Evolutionary conservation across 35 echinoderm and acorn worm species (phyloP).

Genomic region (Lytechinus variegatus): DNA sequence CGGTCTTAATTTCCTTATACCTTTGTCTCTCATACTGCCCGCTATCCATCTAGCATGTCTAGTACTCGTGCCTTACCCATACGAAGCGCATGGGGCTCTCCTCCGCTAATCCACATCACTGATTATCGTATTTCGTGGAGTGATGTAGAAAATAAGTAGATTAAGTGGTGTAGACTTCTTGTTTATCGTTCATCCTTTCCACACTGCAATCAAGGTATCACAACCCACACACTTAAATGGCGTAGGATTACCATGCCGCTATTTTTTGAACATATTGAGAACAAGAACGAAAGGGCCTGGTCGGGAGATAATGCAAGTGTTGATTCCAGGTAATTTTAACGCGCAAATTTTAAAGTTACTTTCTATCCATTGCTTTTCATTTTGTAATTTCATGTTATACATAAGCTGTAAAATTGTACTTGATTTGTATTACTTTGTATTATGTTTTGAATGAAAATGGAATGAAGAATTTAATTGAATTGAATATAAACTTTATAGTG

Average conservation of each 20-base stretch:
- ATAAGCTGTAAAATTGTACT: too few species aligned
- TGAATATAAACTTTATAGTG: too few species aligned
- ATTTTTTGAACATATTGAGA: not conserved
- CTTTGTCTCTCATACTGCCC: not conserved
- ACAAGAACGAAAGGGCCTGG: not conserved
- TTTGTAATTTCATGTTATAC: too few species aligned
- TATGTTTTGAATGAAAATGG: too few species aligned
- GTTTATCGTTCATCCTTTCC: not conserved
- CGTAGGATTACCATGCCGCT: not conserved
- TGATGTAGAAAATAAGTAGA: not conserved
- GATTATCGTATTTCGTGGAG: not conserved
- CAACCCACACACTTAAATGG: not conserved
- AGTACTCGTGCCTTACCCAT: not conserved
- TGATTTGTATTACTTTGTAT: too few species aligned
- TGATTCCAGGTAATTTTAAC: too few species aligned
- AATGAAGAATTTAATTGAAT: too few species aligned
- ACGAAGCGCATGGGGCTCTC: not conserved
- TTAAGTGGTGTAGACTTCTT: conserved; percentile 2
- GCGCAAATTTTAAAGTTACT: too few species aligned
- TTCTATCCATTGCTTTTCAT: too few species aligned
- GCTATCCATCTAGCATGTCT: not conserved
- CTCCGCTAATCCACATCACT: not conserved
- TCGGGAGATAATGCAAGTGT: too few species aligned
- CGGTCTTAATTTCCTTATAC: not conserved
- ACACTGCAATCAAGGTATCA: not conserved